Conservation (phyloP, 2,113 vertebrate genomes). For the Falcunculus frontatus region DNA sequence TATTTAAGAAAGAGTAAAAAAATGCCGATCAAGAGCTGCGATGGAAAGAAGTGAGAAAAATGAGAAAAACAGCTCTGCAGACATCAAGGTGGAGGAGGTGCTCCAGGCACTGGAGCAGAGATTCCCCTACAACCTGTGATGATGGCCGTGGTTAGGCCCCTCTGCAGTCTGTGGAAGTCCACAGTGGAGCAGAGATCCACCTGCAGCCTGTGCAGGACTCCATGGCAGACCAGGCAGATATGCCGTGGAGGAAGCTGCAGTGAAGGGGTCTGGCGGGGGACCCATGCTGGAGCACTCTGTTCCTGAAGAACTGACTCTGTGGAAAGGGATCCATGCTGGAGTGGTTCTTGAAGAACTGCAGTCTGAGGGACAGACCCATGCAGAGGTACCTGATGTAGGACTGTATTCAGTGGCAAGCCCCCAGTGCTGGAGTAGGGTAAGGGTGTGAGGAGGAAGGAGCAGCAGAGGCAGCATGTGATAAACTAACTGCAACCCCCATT, state of each 20-base stretch:
- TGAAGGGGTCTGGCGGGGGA: background rate
- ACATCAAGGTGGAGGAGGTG: background rate
- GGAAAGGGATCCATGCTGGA: background rate
- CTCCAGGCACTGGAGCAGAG: accelerated
- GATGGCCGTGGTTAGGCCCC: background rate
- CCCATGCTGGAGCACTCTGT: background rate
- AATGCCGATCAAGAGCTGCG: background rate
- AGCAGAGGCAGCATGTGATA: background rate
- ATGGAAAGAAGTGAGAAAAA: background rate
- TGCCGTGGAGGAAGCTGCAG: background rate
- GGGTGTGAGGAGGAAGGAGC: background rate
- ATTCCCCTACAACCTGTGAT: background rate
- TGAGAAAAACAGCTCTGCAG: background rate
- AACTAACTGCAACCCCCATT: background rate
- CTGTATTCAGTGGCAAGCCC: background rate
- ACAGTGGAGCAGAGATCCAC: background rate
- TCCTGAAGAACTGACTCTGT: accelerated
- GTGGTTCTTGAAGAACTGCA: background rate
- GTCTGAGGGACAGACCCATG: background rate
- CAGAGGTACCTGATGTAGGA: background rate
- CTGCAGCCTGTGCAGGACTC: background rate
- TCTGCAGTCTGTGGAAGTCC: background rate
- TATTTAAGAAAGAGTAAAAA: background rate
- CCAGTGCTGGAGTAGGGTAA: background rate
- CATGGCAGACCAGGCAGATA: background rate